A percentile compares a stretch with the other conserved stretches of the same genome.
These are phyloP conservation scores for Scomberomorus guttatus DNA, from an alignment of 2,797 vertebrate genomes.

Conservation along the genomic window DNA sequence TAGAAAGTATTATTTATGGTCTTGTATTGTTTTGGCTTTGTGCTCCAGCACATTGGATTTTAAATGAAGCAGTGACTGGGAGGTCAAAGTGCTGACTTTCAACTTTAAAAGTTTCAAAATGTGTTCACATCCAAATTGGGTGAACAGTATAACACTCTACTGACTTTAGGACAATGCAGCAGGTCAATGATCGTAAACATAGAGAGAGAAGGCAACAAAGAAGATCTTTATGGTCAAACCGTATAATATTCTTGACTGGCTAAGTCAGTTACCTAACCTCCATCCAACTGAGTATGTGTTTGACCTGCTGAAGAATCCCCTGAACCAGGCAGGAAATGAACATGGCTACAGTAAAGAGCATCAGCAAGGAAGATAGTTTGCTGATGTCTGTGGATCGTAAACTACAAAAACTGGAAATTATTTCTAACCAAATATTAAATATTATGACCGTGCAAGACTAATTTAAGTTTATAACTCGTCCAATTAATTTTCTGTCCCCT, in stretches of 20 bases:
- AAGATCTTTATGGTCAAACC: constrained; percentile 1
- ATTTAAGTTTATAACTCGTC: constrained; percentile 14
- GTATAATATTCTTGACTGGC: constrained; percentile 5
- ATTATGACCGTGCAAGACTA: constrained; percentile 31
- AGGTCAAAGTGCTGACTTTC: constrained; percentile 53
- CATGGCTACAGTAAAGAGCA: constrained; percentile 21
- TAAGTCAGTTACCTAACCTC: background rate
- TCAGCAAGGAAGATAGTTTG: constrained; percentile 21
- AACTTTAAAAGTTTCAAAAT: constrained; percentile 24
- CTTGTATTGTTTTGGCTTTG: constrained; percentile 16
- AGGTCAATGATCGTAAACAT: constrained; percentile 16
- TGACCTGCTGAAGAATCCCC: background rate
- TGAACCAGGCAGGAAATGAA: constrained; percentile 3
- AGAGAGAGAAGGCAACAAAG: background rate
- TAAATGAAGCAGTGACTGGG: constrained; percentile 34
- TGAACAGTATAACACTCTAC: background rate
- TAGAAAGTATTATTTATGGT: constrained; percentile 16
- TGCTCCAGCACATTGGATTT: constrained; percentile 22
- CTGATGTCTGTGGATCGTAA: background rate
- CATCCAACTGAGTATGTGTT: background rate
- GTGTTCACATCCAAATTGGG: constrained; percentile 19
- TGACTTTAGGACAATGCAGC: constrained; percentile 28
- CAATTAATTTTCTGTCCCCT: constrained; percentile 9
- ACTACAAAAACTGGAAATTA: constrained; percentile 10
- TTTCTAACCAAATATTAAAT: constrained; percentile 21